Evolutionary conservation across 1,140 invertebrate genomes (phyloP).

Genomic region (Arion vulgaris): DNA sequence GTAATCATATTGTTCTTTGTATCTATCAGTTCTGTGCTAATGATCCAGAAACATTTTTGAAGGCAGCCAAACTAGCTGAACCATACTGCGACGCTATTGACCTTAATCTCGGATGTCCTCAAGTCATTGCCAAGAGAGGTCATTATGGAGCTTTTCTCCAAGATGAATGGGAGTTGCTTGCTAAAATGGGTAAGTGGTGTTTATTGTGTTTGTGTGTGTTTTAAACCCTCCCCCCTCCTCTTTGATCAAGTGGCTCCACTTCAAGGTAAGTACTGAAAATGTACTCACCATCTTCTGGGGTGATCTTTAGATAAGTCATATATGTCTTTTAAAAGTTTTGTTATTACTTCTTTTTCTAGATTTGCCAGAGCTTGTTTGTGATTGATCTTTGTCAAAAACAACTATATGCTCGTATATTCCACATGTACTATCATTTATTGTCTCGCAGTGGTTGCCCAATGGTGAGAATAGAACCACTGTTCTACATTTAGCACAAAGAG

Average conservation of each 20-base stretch:
- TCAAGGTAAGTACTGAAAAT: not conserved
- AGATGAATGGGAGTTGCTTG: constrained; percentile 90
- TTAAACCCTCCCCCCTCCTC: too few species aligned
- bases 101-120: constrained; percentile 98
- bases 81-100: constrained; percentile 93
- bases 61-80: constrained; percentile 86
- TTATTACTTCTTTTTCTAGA: too few species aligned
- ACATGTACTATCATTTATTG: too few species aligned
- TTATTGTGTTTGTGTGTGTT: not conserved
- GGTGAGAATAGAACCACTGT: too few species aligned
- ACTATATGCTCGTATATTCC: too few species aligned
- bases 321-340: not conserved
- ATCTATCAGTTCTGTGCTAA: constrained; percentile 94
- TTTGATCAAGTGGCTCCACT: too few species aligned
- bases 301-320: not conserved
- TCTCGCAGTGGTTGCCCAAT: too few species aligned
- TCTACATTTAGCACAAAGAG: too few species aligned
- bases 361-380: too few species aligned
- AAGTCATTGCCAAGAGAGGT: constrained; percentile 93
- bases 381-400: too few species aligned
- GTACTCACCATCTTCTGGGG: not conserved
- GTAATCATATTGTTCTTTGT: not conserved
- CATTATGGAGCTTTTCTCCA: constrained; percentile 89
- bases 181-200: constrained; percentile 81
- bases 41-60: constrained; percentile 87